Base-by-base conservation (phyloP, 2,113 vertebrate species). In the Oxygymnocypris stewartii region DNA sequence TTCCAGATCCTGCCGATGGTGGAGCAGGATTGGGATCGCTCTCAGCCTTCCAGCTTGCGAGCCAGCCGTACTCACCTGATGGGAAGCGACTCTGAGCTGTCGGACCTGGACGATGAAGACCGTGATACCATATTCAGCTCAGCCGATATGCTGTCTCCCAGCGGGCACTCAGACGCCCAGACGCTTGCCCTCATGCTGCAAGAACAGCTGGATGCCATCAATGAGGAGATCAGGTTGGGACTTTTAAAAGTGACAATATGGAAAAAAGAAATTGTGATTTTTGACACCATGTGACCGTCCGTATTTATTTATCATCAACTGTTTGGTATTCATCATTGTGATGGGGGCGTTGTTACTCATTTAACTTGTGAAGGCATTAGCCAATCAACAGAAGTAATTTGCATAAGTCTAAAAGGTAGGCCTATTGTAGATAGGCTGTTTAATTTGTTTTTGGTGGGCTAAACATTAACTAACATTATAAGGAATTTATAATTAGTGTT, bases 161-260 rank as follows among this genome's bases (percentile, higher is more conserved):
- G 97, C 0, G 96, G 97, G 78, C 97, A 97, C 92, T 99, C 97
- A 0, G 98, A 99, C 0, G 97, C 98, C 23, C 97, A 99, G 93
- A 99, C 98, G 0, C 91, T 99, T 49, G 97, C 98, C 79, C 95
- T 99, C 89, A 99, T 99, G 98, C 94, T 99, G 40, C 98, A 99
- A 91, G 96, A 99, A 92, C 98, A 99, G 91, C 95, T 99, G 73
- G 98, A 99, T 37, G 97, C 97, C 87, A 99, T 99, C 94, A 99
- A 99, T 0, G 96, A 98, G 88, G 98, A 99, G 95, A 99, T 99
- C 93, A 97, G 98, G 98, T 96, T 85, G 54, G 54, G 67, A 42
- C 9, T 73, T 11, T 40, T 73, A 73, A 59, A 42, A 73, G 9
- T 42, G 69, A 12, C 69, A 16, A 90, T 76, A 51, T 82, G 67